Conservation (phyloP, 2,888 invertebrate genomes). For the Heliconius cydno region DNA sequence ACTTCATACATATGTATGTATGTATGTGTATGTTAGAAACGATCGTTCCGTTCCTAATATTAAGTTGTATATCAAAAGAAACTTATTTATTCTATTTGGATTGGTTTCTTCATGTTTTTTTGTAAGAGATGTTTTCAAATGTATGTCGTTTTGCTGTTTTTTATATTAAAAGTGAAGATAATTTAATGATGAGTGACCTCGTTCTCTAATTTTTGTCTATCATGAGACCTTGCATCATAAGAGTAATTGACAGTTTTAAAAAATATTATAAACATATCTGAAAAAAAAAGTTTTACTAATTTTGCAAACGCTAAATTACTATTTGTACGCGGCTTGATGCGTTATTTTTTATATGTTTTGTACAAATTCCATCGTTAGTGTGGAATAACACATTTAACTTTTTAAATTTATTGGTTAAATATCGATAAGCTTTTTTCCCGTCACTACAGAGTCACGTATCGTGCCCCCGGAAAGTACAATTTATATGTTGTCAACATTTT, state of each 20-base stretch:
- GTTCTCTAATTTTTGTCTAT: neutral
- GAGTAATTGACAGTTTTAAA: no score
- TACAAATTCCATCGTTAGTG: neutral
- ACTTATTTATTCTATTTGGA: conserved; percentile 4
- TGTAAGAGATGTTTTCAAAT: neutral
- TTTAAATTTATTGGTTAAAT: neutral
- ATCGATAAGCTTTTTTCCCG: neutral
- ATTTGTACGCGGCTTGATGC: no score
- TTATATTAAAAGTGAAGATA: neutral
- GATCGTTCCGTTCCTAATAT: conserved; percentile 1
- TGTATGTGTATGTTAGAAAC: conserved; percentile 1
- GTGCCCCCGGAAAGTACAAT: conserved; percentile 35
- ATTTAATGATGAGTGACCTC: neutral
- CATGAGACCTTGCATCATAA: neutral
- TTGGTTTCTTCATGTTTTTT: neutral
- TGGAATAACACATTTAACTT: neutral
- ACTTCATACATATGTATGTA: conserved; percentile 10
- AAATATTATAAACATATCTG: no score
- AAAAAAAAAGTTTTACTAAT: no score
- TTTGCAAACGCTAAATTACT: no score
- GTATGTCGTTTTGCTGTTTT: neutral
- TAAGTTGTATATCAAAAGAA: conserved; percentile 19
- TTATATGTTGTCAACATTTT: conserved; percentile 41
- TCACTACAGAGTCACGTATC: conserved; percentile 40
- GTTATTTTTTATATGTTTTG: no score